A percentile compares a stretch with the other conserved stretches of the same genome.
Evolutionary conservation across 35 echinoderm and acorn worm genomes (phyloP).

Genomic region (Diadema setosum): DNA sequence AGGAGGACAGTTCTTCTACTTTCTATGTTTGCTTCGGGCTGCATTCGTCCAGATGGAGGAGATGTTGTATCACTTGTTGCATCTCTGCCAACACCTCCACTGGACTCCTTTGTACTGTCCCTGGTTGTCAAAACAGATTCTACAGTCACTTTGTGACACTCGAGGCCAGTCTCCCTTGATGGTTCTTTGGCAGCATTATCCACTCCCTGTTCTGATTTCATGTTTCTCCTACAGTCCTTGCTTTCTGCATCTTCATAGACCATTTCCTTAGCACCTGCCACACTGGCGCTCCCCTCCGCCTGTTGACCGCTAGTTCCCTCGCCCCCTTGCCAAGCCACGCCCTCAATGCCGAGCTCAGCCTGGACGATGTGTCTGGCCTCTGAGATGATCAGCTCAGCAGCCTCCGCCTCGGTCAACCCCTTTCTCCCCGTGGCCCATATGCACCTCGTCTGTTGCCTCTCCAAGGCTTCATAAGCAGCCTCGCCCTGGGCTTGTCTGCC

Average conservation of each 20-base stretch:
- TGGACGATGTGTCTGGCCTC: conserved; percentile 81
- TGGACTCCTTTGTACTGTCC: no score
- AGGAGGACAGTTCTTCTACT: no score
- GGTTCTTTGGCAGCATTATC: no score
- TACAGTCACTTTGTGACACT: no score
- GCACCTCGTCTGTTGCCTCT: conserved; percentile 74
- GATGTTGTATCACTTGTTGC: no score
- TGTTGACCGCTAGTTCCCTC: neutral
- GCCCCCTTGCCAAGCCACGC: conserved; percentile 56
- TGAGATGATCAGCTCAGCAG: conserved; percentile 71
- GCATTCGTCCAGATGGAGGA: no score
- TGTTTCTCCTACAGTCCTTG: no score
- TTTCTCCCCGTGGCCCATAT: conserved; percentile 97
- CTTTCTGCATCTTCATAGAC: neutral
- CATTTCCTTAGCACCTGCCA: neutral
- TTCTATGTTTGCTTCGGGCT: no score
- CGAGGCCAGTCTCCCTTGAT: no score
- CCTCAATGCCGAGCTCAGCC: conserved; percentile 63
- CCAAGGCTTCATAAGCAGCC: conserved; percentile 69
- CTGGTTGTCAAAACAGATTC: no score
- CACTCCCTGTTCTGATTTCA: no score
- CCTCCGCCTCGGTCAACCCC: conserved; percentile 88
- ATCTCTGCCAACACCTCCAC: no score
- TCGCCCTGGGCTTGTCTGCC: conserved; percentile 85
- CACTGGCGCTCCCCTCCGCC: neutral